These are phyloP conservation scores for Schrankia costaestrigalis DNA, from an alignment of 2,888 invertebrate genomes.

Conservation along the genomic window DNA sequence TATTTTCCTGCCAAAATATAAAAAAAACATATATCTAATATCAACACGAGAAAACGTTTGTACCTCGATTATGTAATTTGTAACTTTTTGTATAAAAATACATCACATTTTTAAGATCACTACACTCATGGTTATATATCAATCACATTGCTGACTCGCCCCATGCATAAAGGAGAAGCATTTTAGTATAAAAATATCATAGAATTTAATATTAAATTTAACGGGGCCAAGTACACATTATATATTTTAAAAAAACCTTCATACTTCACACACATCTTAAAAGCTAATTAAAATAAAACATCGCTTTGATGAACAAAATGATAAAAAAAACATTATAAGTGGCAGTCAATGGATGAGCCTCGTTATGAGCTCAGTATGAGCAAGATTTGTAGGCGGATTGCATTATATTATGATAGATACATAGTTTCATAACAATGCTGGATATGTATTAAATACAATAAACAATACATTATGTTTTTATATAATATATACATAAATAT, in stretches of 20 bases:
- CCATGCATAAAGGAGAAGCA: constrained; percentile 13
- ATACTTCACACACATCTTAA: constrained; percentile 14
- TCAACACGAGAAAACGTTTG: constrained; percentile 21
- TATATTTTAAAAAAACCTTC: constrained; percentile 14
- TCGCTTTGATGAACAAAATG: constrained; percentile 11
- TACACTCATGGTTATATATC: constrained; percentile 14
- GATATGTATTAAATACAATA: too few species aligned
- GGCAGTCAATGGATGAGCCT: constrained; percentile 25
- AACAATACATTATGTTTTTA: too few species aligned
- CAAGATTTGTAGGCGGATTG: constrained; percentile 17
- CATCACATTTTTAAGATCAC: constrained; percentile 44
- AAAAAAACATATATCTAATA: constrained; percentile 24
- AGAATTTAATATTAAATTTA: constrained; percentile 8
- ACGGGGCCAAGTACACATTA: constrained; percentile 14
- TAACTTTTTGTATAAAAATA: constrained; percentile 41
- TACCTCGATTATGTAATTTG: constrained; percentile 29
- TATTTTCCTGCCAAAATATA: constrained; percentile 18
- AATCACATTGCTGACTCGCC: constrained; percentile 9
- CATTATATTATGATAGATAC: constrained; percentile 2
- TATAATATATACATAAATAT: background rate
- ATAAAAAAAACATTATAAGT: constrained; percentile 11
- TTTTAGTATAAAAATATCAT: constrained; percentile 20
- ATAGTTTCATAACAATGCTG: background rate
- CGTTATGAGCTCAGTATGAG: constrained; percentile 26
- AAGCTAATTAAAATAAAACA: constrained; percentile 14